Base-by-base conservation (phyloP, 2,888 invertebrate species). In the Thymelicus lineola region DNA sequence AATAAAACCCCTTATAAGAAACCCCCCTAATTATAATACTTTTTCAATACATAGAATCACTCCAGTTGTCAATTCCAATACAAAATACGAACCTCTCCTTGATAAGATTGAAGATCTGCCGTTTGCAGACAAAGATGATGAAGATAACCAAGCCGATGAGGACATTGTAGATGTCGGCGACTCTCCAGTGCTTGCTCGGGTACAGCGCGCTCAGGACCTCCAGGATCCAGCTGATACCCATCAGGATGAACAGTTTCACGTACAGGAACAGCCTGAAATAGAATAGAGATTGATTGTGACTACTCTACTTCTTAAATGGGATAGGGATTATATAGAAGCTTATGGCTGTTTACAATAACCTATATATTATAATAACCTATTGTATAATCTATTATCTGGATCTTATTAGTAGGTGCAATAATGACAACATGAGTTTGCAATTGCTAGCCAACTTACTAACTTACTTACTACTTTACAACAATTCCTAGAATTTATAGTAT, bases 221-320 rank as follows among this genome's bases (percentile, higher is more conserved):
- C 86, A 96, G 93, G n/a, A 95, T 92, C 97, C 97, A 97, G 83
- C 95, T 96, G 73, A 96, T 94, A 1, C 97, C 97, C 96, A 96
- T 96, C 7, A 96, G 96, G 69, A 95, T 88, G 79, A 96, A 95
- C 17, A 97, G 86, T 81, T 97, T 97, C 73, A 96, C 76, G 83
- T 96, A 96, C 0, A 97, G 88, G 70, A 95, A 90, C 75, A 96
- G 95, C 81, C 96, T 96, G 90, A n/a, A 87, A 86, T 38, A 12
- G 14, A 57, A 61, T 42, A 42, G 12, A 10, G 42, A 42, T 42
- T 42, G 42, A 42, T 42, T 42, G 3, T 28, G 28, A 28, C 28
- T 28, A 28, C 28, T 28, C 28, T 28, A 28, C 28, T 28, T 28
- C 28, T 28, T 5, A 28, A 5, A 28, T 0, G 28, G 3, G 1